Evolutionary conservation across 2,888 invertebrate genomes (phyloP), one percentile per base, ranked within the genome.

Genomic region (Cephus spinipes): DNA sequence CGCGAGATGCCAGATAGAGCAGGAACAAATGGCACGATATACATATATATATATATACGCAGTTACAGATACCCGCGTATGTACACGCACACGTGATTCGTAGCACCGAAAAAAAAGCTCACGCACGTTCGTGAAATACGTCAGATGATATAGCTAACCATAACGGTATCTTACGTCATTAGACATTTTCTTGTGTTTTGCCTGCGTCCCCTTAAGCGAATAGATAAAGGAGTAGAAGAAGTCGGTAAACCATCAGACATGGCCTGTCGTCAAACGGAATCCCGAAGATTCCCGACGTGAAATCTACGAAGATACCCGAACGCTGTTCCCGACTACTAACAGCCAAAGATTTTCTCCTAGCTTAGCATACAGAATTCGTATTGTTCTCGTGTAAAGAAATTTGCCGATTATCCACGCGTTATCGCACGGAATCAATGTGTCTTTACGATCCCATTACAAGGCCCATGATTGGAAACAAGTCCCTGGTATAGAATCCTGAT

Each of bases 1-100:
- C 79, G 77, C 82, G 76, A 82, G 85, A 81, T 85, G 85, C 55
- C 81, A 85, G 85, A 85, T 85, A 85, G 83, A 81, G 81, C 85
- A 85, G 80, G 85, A 83, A 85, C 83, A 85, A 85, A 85, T 85
- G 82, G 81, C 80, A 81, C 80, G 82, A 82, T 84, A 79, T 23
- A 40, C 40, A 40, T 23, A 40, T 36, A 55, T 23, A 40, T 36
- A 55, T 55, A 2, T 55, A 55, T 55, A 55, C 36, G 36, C 12
- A 15, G 36, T 12, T 36, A 36, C 15, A 36, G 36, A 36, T 55
- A 55, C 2, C 6, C 15, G 1, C 9, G 2, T 9, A 9, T 9
- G 55, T 55, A 9, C 1, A 23, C 55, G 55, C 55, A 55, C 55
- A 23, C 55, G 23, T 55, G 55, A 23, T 55, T 55, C 55, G 55